Evolutionary conservation across 2,888 invertebrate species (phyloP).

Genomic region (Lasius fuliginosus): DNA sequence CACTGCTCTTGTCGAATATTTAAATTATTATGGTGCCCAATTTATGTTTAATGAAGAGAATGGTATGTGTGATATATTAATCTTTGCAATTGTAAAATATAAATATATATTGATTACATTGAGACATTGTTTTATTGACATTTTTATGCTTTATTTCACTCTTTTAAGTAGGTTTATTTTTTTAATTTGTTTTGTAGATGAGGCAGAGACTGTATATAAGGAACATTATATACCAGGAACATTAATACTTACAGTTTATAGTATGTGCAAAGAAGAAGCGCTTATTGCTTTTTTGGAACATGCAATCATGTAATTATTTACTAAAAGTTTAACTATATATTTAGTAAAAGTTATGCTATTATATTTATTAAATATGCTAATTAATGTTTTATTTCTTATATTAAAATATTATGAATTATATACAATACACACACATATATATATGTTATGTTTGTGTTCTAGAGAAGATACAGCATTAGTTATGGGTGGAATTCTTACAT

Average conservation of each 20-base stretch:
- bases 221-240: background rate
- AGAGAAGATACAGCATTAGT: background rate
- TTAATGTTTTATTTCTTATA: background rate
- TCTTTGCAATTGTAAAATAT: background rate
- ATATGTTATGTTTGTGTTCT: background rate
- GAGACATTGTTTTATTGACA: background rate
- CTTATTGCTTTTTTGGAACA: background rate
- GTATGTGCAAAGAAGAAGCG: background rate
- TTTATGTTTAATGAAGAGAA: background rate
- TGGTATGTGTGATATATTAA: background rate
- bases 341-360: background rate
- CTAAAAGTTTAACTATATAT: background rate
- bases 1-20: background rate
- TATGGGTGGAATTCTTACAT: background rate
- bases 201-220: background rate
- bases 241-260: background rate
- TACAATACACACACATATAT: background rate
- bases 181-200: background rate
- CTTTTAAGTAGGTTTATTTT: background rate
- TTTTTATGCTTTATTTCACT: background rate
- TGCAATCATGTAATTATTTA: background rate
- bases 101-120: background rate
- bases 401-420: background rate
- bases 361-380: background rate
- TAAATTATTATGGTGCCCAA: background rate